Percentiles rank a stretch among this genome's conserved stretches.
These are phyloP conservation scores for Enteromius trimaculatus DNA, from an alignment of 2,797 vertebrate species.

Conservation along the genomic window DNA sequence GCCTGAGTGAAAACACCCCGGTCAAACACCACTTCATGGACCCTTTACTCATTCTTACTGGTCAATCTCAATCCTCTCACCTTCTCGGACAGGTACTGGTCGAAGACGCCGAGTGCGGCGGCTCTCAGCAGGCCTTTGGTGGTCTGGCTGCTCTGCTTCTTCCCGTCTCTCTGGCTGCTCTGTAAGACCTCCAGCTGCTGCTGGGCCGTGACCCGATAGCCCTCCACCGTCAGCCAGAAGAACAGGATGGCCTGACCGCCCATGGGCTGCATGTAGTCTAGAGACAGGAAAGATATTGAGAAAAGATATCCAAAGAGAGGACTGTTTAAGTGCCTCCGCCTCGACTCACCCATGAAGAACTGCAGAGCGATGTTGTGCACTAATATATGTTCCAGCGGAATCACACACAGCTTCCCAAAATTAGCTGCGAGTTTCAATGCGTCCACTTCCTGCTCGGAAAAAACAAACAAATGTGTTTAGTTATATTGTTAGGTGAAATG, in stretches of 20 bases:
- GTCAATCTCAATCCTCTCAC: conserved; percentile 65
- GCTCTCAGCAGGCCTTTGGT: conserved; percentile 90
- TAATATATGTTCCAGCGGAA: conserved; percentile 96
- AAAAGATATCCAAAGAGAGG: background rate
- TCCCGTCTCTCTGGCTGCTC: conserved; percentile 88
- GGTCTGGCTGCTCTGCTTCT: conserved; percentile 90
- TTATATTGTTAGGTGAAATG: background rate
- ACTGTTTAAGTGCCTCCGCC: background rate
- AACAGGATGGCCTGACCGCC: conserved; percentile 97
- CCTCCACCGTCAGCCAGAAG: conserved; percentile 99
- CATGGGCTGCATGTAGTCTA: conserved; percentile 98
- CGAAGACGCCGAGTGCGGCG: conserved; percentile 93
- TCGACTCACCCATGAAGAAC: conserved; percentile 95
- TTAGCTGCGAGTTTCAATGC: conserved; percentile 95
- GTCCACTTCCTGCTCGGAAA: conserved; percentile 88
- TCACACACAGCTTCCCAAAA: conserved; percentile 97
- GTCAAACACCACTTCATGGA: background rate
- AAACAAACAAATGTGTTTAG: conserved; percentile 14
- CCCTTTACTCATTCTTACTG: background rate
- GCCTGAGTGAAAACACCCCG: conserved; percentile 75
- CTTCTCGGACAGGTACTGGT: conserved; percentile 99
- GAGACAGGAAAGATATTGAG: background rate
- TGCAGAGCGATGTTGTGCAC: conserved; percentile 98
- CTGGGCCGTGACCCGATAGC: conserved; percentile 96
- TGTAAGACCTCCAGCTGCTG: conserved; percentile 94